A percentile compares a stretch with the other conserved stretches of the same genome.
phyloP scores from a whole-genome alignment of 2,797 vertebrate genomes.

The Clarias laeviceps region DNA sequence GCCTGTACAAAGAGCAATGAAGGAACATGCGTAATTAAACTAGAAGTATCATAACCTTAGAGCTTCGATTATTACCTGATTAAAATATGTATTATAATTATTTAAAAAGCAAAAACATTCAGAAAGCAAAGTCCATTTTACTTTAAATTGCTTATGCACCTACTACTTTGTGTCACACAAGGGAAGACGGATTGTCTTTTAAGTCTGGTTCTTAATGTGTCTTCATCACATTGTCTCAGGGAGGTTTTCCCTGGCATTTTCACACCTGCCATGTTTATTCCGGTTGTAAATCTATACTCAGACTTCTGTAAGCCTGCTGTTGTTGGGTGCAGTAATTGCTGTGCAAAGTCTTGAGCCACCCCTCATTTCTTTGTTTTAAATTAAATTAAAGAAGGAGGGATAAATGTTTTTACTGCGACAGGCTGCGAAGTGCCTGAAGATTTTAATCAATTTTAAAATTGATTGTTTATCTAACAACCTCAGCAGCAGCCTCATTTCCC shows the following conservation, averaged over 20 bases:
- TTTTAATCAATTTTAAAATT: too few species aligned
- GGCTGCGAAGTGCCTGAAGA: too few species aligned
- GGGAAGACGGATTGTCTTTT: not conserved
- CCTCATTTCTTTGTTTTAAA: too few species aligned
- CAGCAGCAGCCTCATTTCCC: too few species aligned
- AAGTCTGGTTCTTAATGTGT: not conserved
- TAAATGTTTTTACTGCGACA: too few species aligned
- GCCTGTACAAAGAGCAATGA: slow-evolving; percentile 35
- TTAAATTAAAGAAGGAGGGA: too few species aligned
- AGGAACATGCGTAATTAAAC: slow-evolving; percentile 39
- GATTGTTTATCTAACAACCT: too few species aligned
- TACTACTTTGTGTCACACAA: not conserved
- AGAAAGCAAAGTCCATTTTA: slow-evolving; percentile 1
- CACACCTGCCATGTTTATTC: not conserved
- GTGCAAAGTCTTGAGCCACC: too few species aligned
- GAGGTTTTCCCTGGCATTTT: not conserved
- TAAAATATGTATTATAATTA: slow-evolving; percentile 10
- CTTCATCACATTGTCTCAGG: not conserved
- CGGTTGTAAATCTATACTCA: not conserved
- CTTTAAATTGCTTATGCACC: not conserved
- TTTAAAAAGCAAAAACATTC: not conserved
- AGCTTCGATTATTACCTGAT: slow-evolving; percentile 25
- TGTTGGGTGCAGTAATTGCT: not conserved
- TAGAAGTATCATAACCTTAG: slow-evolving; percentile 23
- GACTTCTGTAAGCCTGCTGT: not conserved